phyloP scores from a whole-genome alignment of 2,113 vertebrate genomes.

The Dromaius novaehollandiae region DNA sequence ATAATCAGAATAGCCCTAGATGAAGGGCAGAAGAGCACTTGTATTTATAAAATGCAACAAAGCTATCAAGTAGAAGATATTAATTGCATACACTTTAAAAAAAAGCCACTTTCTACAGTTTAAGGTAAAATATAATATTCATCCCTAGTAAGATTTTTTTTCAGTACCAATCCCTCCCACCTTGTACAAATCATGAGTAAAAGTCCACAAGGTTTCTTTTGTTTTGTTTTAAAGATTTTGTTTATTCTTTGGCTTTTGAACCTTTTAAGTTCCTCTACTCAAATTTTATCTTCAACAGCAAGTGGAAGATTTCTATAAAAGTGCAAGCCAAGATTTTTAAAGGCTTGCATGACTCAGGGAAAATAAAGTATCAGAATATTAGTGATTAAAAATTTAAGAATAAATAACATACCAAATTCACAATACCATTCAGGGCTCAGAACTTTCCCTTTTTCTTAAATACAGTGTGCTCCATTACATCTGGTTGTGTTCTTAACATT shows the following conservation, averaged over 20 bases:
- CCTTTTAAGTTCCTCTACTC: background rate
- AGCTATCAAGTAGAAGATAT: background rate
- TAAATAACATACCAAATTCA: fast-evolving
- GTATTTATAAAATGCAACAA: background rate
- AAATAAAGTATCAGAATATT: background rate
- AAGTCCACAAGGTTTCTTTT: background rate
- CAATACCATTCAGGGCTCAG: background rate
- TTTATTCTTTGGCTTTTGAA: background rate
- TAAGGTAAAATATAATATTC: background rate
- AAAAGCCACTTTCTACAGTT: background rate
- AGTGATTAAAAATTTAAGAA: background rate
- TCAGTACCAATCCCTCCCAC: background rate
- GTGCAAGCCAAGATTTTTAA: background rate
- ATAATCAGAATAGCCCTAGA: background rate
- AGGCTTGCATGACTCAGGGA: background rate
- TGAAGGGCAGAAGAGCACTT: background rate
- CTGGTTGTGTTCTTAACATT: background rate
- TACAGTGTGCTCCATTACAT: background rate
- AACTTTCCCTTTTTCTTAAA: background rate
- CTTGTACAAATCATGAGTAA: background rate
- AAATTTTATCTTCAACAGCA: background rate
- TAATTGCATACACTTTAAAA: background rate
- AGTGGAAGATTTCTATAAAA: background rate
- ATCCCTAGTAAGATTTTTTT: background rate
- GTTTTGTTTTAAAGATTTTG: background rate